These are phyloP conservation scores for Chrysogorgia sp. DNA, from an alignment of 92 coral and sea anemone species.

Conservation along the genomic window DNA sequence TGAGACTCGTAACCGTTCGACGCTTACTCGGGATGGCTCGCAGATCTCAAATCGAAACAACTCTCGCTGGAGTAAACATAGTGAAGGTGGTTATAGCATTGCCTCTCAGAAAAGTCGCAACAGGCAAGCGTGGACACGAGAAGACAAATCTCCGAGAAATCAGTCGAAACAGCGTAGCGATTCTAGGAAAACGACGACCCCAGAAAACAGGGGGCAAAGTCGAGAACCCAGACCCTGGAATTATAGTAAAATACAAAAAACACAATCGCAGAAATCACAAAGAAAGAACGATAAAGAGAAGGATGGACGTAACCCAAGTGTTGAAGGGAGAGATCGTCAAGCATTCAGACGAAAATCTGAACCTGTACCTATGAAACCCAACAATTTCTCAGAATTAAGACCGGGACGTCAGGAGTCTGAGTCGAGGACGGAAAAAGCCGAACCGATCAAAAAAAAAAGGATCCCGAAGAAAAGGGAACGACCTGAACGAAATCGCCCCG, in stretches of 20 bases:
- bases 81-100: conserved; percentile 77
- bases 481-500: conserved; percentile 48
- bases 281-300: conserved; percentile 26
- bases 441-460: conserved; percentile 46
- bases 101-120: conserved; percentile 1
- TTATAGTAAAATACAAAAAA: background rate
- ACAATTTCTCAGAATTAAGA: too few relatives aligned
- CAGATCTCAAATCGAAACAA: conserved; percentile 64
- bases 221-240: conserved; percentile 13
- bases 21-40: conserved; percentile 48
- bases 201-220: background rate
- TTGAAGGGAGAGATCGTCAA: background rate
- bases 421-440: background rate
- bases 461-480: conserved; percentile 68
- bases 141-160: background rate
- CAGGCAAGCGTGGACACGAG: conserved; percentile 2
- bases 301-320: background rate
- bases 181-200: background rate
- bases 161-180: background rate
- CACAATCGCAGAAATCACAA: background rate
- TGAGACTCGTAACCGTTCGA: conserved; percentile 33
- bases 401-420: conserved; percentile 2
- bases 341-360: conserved; percentile 3
- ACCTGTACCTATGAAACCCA: background rate
- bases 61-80: conserved; percentile 71